These are phyloP conservation scores for Drosophila prolongata DNA, from an alignment of 2,888 invertebrate genomes.

Conservation along the genomic window DNA sequence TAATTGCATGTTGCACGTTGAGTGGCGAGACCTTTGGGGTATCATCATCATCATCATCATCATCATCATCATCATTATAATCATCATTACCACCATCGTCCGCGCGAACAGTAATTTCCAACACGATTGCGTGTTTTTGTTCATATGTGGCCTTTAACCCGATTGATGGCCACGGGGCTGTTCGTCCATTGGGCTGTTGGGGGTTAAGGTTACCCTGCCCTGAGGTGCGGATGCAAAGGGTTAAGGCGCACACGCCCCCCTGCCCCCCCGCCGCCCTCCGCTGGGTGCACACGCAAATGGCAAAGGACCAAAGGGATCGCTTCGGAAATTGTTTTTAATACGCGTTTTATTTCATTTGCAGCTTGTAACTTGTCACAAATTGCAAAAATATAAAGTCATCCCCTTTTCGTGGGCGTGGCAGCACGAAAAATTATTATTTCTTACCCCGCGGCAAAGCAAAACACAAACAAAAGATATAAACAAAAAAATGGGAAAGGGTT, in stretches of 20 bases:
- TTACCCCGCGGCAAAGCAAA: slow-evolving; percentile 8
- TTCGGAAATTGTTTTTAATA: slow-evolving; percentile 27
- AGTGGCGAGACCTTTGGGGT: slow-evolving; percentile 36
- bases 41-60: slow-evolving; percentile 24
- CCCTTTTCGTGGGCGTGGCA: slow-evolving; percentile 32
- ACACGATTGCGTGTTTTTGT: slow-evolving; percentile 35
- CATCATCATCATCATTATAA: slow-evolving; percentile 16
- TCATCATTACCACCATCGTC: slow-evolving; percentile 10
- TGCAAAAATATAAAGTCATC: slow-evolving; percentile 1
- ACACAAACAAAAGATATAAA: background rate
- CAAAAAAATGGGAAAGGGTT: background rate
- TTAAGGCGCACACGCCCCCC: slow-evolving; percentile 10
- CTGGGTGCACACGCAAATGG: slow-evolving; percentile 43
- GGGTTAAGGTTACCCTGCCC: slow-evolving; percentile 19
- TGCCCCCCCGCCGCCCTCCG: background rate
- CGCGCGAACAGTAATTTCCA: slow-evolving; percentile 14
- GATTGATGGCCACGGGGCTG: slow-evolving; percentile 11
- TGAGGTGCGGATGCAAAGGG: slow-evolving; percentile 19
- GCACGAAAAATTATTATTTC: slow-evolving; percentile 34
- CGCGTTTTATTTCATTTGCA: slow-evolving; percentile 35
- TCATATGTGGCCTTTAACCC: slow-evolving; percentile 43
- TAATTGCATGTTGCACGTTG: slow-evolving; percentile 49
- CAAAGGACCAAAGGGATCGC: slow-evolving; percentile 26
- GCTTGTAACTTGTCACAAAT: slow-evolving; percentile 31
- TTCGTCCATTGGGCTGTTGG: background rate